A percentile compares a stretch with the other conserved stretches of the same genome.
phyloP scores from a whole-genome alignment of 2,113 vertebrate species.

The Acanthisitta chloris region DNA sequence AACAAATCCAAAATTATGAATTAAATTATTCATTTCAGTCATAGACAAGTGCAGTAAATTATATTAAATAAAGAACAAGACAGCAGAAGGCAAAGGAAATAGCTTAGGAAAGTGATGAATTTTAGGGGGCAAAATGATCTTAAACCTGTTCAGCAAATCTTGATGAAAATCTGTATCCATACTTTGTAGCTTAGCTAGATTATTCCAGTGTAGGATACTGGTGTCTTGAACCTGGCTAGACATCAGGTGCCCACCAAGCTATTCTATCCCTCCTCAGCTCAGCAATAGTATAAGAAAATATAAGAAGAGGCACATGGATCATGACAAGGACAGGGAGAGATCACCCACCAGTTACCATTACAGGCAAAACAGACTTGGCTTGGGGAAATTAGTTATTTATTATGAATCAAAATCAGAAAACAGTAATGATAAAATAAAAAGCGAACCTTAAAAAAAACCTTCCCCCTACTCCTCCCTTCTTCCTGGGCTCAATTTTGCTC shows the following conservation, averaged over 20 bases:
- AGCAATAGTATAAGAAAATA: background rate
- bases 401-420: background rate
- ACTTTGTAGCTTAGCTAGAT: background rate
- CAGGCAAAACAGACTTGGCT: background rate
- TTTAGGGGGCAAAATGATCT: background rate
- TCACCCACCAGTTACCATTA: background rate
- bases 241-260: fast-evolving
- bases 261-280: background rate
- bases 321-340: background rate
- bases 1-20: background rate
- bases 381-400: background rate
- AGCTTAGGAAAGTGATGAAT: background rate
- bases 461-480: background rate
- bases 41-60: background rate
- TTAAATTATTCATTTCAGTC: background rate
- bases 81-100: background rate
- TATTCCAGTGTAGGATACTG: background rate
- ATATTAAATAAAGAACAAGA: background rate
- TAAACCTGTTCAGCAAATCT: background rate
- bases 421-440: background rate
- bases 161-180: background rate
- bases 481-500: background rate
- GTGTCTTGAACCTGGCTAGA: background rate
- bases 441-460: background rate
- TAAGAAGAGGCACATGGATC: background rate